These are phyloP conservation scores for Morphnarchus princeps DNA, from an alignment of 2,113 vertebrate species.

Conservation along the genomic window DNA sequence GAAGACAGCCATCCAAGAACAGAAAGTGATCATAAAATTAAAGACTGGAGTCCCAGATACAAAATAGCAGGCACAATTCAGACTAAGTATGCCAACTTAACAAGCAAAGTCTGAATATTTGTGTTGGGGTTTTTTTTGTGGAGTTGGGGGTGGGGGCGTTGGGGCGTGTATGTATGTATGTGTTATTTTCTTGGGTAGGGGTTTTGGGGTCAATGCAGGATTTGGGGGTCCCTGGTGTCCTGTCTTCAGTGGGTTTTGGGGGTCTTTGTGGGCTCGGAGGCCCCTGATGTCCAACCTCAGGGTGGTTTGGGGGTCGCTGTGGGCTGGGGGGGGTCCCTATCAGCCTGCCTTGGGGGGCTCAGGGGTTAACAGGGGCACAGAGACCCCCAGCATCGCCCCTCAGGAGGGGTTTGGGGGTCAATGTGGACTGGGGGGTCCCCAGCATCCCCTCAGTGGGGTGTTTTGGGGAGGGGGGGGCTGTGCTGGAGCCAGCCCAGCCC, in stretches of 20 bases:
- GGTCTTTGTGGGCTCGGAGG: fast-evolving
- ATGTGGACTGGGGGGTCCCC: background rate
- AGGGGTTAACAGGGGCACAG: background rate
- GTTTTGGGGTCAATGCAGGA: background rate
- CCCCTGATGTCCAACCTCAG: background rate
- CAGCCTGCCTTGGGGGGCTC: background rate
- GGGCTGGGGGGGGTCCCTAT: background rate
- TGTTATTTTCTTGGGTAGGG: background rate
- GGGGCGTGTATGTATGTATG: no score
- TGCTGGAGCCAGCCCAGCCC: background rate
- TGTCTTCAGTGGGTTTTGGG: background rate
- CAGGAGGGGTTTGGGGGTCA: background rate
- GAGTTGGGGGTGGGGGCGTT: background rate
- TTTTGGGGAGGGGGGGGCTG: background rate
- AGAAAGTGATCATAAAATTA: background rate
- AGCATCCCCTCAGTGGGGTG: background rate
- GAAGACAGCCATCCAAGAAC: background rate
- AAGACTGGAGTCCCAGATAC: background rate
- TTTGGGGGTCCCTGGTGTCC: no score
- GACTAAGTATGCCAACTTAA: background rate
- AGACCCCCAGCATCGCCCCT: no score
- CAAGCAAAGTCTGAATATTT: background rate
- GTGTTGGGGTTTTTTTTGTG: background rate
- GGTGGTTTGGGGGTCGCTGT: no score
- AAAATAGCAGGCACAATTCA: background rate